phyloP scores from a whole-genome alignment of 1,140 invertebrate genomes.

The Nymphalis io region DNA sequence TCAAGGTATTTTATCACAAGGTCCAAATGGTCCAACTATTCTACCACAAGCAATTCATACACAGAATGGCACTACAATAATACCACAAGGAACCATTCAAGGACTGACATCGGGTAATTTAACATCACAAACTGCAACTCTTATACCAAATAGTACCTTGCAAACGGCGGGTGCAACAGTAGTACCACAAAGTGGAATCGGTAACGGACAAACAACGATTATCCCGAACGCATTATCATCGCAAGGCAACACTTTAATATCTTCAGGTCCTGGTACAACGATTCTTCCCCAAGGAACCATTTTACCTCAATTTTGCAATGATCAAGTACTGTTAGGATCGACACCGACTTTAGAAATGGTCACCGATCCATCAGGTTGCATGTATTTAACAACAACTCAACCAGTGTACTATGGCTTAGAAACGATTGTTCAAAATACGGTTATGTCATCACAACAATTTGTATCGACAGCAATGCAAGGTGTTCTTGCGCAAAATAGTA shows the following conservation, averaged over 20 bases:
- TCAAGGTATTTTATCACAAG: conserved; percentile 79
- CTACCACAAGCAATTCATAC: conserved; percentile 78
- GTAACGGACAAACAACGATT: conserved; percentile 76
- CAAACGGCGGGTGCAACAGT: conserved; percentile 73
- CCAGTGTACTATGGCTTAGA: conserved; percentile 91
- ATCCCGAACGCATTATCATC: conserved; percentile 74
- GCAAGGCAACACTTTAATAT: conserved; percentile 76
- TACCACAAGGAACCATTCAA: conserved; percentile 77
- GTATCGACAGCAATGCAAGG: conserved; percentile 88
- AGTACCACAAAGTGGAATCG: conserved; percentile 74
- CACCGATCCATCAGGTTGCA: conserved; percentile 84
- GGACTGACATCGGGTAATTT: conserved; percentile 71
- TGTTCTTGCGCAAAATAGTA: conserved; percentile 87
- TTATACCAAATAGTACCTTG: conserved; percentile 70
- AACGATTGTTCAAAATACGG: conserved; percentile 91
- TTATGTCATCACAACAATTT: conserved; percentile 92
- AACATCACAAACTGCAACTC: conserved; percentile 70
- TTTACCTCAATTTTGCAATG: conserved; percentile 83
- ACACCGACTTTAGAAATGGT: conserved; percentile 86
- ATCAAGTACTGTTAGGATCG: conserved; percentile 84
- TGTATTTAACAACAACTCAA: conserved; percentile 85
- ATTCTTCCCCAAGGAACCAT: conserved; percentile 84
- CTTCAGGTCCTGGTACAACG: conserved; percentile 68
- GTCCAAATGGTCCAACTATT: conserved; percentile 77
- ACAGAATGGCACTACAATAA: conserved; percentile 76